Conservation (phyloP, 2,113 vertebrate genomes). For the Hiodon alosoides region DNA sequence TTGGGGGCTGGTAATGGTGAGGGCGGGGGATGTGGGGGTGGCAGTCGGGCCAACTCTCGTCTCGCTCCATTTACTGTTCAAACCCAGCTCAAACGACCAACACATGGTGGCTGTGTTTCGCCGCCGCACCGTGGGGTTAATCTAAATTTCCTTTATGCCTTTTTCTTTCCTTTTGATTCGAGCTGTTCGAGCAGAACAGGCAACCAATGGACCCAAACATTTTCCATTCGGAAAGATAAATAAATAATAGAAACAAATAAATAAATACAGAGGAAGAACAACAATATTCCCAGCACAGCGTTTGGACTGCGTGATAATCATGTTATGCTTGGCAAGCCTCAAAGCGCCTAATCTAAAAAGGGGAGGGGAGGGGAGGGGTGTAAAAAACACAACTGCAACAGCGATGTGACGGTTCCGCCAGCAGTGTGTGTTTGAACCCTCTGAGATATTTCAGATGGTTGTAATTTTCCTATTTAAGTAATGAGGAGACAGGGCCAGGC, state of each 20-base stretch:
- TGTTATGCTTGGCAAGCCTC: constrained; percentile 64
- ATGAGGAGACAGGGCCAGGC: constrained; percentile 48
- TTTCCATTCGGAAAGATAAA: constrained; percentile 62
- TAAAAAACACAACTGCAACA: constrained; percentile 30
- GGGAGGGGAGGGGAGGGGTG: background rate
- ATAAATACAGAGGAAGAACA: constrained; percentile 47
- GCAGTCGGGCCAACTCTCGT: constrained; percentile 44
- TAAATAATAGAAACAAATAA: constrained; percentile 44
- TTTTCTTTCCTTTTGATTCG: constrained; percentile 44
- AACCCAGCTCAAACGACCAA: constrained; percentile 58
- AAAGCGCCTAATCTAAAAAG: constrained; percentile 47
- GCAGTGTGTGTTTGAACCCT: constrained; percentile 54
- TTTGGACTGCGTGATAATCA: constrained; percentile 49
- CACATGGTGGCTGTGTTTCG: constrained; percentile 56
- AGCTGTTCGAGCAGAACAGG: constrained; percentile 56
- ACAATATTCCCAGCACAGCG: constrained; percentile 44
- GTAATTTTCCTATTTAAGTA: constrained; percentile 65
- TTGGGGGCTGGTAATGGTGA: constrained; percentile 15
- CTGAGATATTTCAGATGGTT: constrained; percentile 62
- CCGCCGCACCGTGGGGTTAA: constrained; percentile 38
- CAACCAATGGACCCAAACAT: constrained; percentile 60
- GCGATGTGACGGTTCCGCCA: constrained; percentile 49
- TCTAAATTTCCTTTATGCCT: constrained; percentile 37
- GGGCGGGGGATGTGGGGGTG: constrained; percentile 25
- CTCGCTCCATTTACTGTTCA: constrained; percentile 60